Base-by-base conservation (phyloP, 2,888 invertebrate species). In the Noctua janthe region DNA sequence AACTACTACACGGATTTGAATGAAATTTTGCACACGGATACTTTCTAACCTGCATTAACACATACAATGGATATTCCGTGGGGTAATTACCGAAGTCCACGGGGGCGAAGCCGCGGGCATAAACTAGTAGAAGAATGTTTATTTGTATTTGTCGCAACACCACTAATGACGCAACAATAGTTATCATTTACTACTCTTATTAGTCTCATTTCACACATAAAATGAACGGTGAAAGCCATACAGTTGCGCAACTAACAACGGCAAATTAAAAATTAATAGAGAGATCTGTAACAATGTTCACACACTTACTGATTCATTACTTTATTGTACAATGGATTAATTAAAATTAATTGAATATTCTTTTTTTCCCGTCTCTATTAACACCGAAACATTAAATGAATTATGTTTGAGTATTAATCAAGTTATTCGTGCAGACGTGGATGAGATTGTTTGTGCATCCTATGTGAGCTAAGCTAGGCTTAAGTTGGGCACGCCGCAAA, bases 141-240 rank as follows among this genome's bases (percentile, higher is more conserved):
- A 83, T 84, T 73, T 83, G 66, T 75, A 82, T 88, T 89, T 78
- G 76, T 76, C 56, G 74, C 73, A 69, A 81, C 75, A 81, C 72
- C 43, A 67, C 72, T 66, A 56, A 67, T 89, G 85, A 86, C 78
- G 87, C 86, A 90, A 92, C 90, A 91, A 91, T 87, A 81, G 78
- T 80, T 77, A 82, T 80, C 70, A 81, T 88, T 85, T 78, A 84
- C 84, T 76, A 75, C 74, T 86, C 62, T 74, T 35, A 87, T 7
- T 78, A 75, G 76, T 86, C 56, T 76, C n/a, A 87, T 87, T 88
- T 89, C 90, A 81, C 90, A 91, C 85, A 80, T 71, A 73, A 71
- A 80, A 64, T 17, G 62, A 83, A 87, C 82, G 85, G 86, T 81
- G 89, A 92, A 91, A 92, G 88, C 87, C 80, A 81, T 80, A 74